These are phyloP conservation scores for Brachionus rotundiformis DNA, from an alignment of 1,140 invertebrate species.

Conservation along the genomic window DNA sequence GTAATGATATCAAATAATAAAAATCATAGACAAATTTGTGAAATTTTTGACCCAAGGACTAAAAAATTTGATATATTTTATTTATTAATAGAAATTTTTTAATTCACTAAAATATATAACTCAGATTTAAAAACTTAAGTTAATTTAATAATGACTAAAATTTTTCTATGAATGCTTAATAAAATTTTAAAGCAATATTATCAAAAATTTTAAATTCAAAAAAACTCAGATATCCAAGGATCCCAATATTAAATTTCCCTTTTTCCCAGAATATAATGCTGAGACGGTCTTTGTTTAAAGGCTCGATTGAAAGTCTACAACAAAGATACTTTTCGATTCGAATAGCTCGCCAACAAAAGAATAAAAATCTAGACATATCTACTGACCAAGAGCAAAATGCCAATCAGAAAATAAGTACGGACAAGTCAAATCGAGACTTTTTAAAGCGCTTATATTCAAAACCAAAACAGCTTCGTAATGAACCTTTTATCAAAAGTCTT, in stretches of 20 bases:
- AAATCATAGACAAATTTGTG: too few relatives aligned
- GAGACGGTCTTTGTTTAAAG: background rate
- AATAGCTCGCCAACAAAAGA: background rate
- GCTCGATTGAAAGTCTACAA: background rate
- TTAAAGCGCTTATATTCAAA: background rate
- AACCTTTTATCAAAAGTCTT: slow-evolving; percentile 42
- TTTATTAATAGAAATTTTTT: too few relatives aligned
- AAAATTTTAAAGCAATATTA: background rate
- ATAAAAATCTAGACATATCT: background rate
- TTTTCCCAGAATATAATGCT: background rate
- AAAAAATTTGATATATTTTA: too few relatives aligned
- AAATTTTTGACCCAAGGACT: too few relatives aligned
- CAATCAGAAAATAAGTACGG: background rate
- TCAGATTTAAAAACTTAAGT: background rate
- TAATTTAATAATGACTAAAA: background rate
- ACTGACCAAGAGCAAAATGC: background rate
- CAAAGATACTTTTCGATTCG: background rate
- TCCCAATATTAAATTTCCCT: background rate
- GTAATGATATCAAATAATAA: too few relatives aligned
- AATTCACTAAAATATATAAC: too few relatives aligned
- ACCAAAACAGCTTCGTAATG: slow-evolving; percentile 8
- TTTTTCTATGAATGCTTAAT: background rate
- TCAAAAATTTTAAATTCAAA: background rate
- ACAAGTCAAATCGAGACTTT: slow-evolving; percentile 35
- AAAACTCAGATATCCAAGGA: background rate